Evolutionary conservation across 2,797 vertebrate genomes (phyloP), one percentile per base, ranked within the genome.

Genomic region (Diplodus puntazzo): DNA sequence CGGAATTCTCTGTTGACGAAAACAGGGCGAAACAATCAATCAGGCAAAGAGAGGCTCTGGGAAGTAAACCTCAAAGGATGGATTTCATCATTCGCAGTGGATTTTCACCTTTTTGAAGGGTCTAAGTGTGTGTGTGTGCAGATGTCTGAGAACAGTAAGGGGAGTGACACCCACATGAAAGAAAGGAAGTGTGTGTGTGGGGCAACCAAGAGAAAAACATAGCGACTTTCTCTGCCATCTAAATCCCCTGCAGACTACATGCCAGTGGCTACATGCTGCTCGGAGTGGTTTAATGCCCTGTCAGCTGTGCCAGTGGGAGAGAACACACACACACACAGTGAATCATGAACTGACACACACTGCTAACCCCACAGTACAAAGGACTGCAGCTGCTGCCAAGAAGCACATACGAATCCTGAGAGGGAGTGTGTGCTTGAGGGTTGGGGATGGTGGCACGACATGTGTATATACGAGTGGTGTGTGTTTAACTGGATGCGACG

Each of bases 1-100:
- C 91, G 91, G 90, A 94, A 94, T 92, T 90, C 92, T 93, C 91
- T 88, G 88, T 88, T 92, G 93, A 93, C 90, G 17, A 89, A 91
- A 91, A 92, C 80, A 66, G 64, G 75, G 83, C 73, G 81, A 92
- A 92, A 94, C 90, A 71, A 93, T 92, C 88, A 50, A 84, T 91
- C 92, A 92, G 81, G 68, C 77, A 34, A 62, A 72, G 55, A 76
- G 80, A 77, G 79, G 78, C 69, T 85, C 76, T 82, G 80, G 81
- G 87, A 88, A 90, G 87, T 80, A 83, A 90, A 89, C 63, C 83
- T 86, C 72, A 66, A 78, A 83, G 87, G 75, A 87, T 53, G 76
- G 78, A 89, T 93, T 94, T 84, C 84, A 88, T 85, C 79, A 87
- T 89, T 77, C 17, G 42, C 78, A 57, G 39, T 69, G 81, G 75